A percentile compares a stretch with the other conserved stretches of the same genome.
Conservation (phyloP, 2,113 vertebrate species). For the Grus americana region DNA sequence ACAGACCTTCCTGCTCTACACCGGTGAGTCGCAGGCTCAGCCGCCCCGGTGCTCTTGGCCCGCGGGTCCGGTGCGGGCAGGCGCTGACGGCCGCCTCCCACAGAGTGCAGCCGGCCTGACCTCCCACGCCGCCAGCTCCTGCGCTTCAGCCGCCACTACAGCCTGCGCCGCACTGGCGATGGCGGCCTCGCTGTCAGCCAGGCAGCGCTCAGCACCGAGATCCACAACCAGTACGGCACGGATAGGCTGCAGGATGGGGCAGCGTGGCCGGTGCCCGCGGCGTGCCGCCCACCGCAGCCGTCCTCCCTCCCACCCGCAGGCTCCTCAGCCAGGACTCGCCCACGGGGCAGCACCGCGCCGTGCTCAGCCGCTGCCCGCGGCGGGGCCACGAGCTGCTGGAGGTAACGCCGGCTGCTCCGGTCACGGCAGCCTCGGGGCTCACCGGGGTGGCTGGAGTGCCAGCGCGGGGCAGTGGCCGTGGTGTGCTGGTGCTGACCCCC, state of each 20-base stretch:
- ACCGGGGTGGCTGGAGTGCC: fast-evolving
- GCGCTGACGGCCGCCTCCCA: background rate
- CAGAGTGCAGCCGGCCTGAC: constrained; percentile 92
- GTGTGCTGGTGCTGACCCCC: background rate
- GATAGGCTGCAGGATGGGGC: fast-evolving
- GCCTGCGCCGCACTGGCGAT: constrained; percentile 33
- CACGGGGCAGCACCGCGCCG: constrained; percentile 51
- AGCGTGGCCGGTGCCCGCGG: fast-evolving
- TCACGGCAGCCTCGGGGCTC: fast-evolving
- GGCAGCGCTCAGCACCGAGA: constrained; percentile 87
- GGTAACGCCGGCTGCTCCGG: constrained; percentile 54
- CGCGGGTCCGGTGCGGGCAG: fast-evolving
- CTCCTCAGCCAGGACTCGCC: constrained; percentile 88
- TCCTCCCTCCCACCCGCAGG: constrained; percentile 59
- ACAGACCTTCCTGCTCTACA: constrained; percentile 89
- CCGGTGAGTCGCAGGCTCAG: constrained; percentile 71
- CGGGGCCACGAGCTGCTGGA: constrained; percentile 86
- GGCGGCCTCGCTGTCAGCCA: constrained; percentile 78
- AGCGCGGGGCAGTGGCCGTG: fast-evolving
- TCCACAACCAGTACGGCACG: constrained; percentile 86
- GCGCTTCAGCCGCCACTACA: constrained; percentile 74
- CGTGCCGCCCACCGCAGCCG: fast-evolving
- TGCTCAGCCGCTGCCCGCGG: constrained; percentile 73
- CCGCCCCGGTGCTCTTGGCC: fast-evolving
- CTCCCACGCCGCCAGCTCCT: constrained; percentile 87